A percentile compares a stretch with the other conserved stretches of the same genome.
Evolutionary conservation across 2,888 invertebrate species (phyloP).

Genomic region (Falcaria lacertinaria): DNA sequence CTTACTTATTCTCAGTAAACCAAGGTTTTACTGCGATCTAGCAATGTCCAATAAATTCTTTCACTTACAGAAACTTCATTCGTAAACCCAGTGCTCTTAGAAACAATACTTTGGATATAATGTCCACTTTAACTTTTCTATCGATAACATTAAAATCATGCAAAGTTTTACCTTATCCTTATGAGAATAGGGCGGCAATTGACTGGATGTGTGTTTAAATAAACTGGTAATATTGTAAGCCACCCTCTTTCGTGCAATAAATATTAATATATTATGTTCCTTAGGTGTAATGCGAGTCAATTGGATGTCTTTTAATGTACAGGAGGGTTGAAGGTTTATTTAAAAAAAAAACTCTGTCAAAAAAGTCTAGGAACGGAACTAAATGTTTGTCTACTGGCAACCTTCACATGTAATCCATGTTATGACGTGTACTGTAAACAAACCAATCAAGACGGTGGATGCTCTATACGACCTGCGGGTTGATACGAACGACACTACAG

Average conservation of each 20-base stretch:
- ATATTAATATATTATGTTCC: slow-evolving; percentile 41
- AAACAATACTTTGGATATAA: not conserved
- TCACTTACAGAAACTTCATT: not conserved
- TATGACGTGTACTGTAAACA: no score
- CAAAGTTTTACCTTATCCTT: not conserved
- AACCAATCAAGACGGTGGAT: no score
- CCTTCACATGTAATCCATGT: no score
- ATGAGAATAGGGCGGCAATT: not conserved
- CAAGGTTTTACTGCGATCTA: no score
- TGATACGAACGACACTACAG: no score
- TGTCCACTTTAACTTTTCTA: not conserved
- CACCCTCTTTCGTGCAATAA: slow-evolving; percentile 29
- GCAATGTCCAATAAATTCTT: not conserved
- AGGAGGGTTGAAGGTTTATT: not conserved
- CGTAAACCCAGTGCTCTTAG: not conserved
- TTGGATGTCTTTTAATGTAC: slow-evolving; percentile 2
- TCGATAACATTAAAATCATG: not conserved
- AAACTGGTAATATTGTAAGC: not conserved
- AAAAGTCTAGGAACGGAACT: no score
- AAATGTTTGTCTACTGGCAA: no score
- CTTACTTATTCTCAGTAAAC: no score
- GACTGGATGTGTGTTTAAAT: not conserved
- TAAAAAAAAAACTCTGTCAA: no score
- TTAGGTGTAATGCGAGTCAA: slow-evolving; percentile 24
- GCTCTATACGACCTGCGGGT: no score